These are phyloP conservation scores for rabbit (Oryctolagus cuniculus) DNA, from an alignment of 2,113 vertebrate genomes.

Conservation along the genomic window mOryCun1.1 NC_091436.1:128933501-128934000, in stretches of 20 bases:
- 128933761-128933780: neutral
- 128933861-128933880: neutral
- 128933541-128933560: neutral
- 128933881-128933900: neutral
- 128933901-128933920: neutral
- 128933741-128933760: conserved; percentile 26
- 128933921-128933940: neutral
- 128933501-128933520: neutral
- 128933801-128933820: no score
- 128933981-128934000: neutral
- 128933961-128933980: neutral
- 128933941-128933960: neutral
- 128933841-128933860: neutral
- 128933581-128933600: conserved; percentile 20
- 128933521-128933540: neutral
- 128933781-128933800: neutral
- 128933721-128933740: neutral
- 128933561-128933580: conserved; percentile 26
- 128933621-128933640: conserved; percentile 34
- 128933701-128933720: neutral
- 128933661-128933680: neutral
- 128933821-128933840: neutral
- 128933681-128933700: neutral
- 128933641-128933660: conserved; percentile 11
- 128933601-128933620: neutral